Conservation (phyloP, 2,797 vertebrate genomes). For the Cercopithecus neglectus region DNA sequence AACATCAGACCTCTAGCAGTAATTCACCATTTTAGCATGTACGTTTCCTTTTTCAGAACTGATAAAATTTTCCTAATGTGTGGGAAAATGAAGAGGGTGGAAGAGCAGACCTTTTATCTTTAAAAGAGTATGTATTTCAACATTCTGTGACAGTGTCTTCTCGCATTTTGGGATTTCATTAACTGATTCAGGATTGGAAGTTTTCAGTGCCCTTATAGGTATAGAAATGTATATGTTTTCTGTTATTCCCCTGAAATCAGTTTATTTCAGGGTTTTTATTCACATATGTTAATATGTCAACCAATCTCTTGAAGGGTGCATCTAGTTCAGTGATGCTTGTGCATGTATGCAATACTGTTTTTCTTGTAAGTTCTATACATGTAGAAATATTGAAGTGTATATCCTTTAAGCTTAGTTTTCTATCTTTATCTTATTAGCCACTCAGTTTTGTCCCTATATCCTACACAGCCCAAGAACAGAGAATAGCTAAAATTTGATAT, state of each 20-base stretch:
- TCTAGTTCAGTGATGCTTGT: neutral
- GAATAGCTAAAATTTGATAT: neutral
- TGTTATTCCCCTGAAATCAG: neutral
- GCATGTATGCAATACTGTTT: neutral
- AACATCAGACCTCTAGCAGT: neutral
- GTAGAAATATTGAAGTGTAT: neutral
- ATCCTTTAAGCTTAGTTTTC: neutral
- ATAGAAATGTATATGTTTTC: neutral
- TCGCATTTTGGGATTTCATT: slow-evolving; percentile 11
- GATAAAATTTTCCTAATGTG: neutral
- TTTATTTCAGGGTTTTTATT: neutral
- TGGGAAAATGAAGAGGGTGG: neutral
- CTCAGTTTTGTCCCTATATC: neutral
- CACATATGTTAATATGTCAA: neutral
- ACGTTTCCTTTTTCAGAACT: neutral
- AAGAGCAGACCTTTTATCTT: neutral
- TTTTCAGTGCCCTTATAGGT: neutral
- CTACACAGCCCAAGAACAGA: neutral
- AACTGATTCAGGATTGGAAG: neutral
- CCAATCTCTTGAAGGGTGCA: neutral
- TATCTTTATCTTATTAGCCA: neutral
- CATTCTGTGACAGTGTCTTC: neutral
- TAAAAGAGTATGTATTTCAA: neutral
- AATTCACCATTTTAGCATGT: neutral
- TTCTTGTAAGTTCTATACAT: neutral